Base-by-base conservation (phyloP, 1,140 invertebrate genomes). In the Adelges cooleyi region DNA sequence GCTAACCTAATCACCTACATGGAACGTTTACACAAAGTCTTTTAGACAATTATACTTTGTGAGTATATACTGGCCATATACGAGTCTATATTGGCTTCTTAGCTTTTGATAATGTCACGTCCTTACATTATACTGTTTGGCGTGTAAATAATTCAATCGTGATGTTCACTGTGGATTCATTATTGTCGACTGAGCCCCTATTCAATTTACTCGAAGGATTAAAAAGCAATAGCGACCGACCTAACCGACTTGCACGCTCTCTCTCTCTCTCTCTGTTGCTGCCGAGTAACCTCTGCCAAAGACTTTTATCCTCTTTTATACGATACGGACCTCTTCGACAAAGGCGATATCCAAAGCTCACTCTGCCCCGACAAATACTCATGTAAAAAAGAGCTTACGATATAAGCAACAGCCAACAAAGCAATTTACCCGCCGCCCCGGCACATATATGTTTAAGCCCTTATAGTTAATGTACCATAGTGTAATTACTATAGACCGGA, bases 281-380 rank as follows among this genome's bases (percentile, higher is more conserved):
- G 20, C 40, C n/a, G 17, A 42, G 46, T 48, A 33, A 29, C 42
- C 56, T 48, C 27, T 40, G n/a, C 20, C 56, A 62, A 62, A 62
- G 56, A 62, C 56, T 62, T 62, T 62, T 62, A 62, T 62, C 56
- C 56, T 48, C n/a, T 62, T 62, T 62, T 62, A 48, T 62, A 62
- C 40, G 56, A 29, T 29, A 59, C 54, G 56, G 56, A 62, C 23
- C 56, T 33, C 18, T 20, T 42, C 40, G 56, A 62, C 56, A 48
- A 62, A 62, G 40, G 56, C 56, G 56, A 62, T 62, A 62, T 62
- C 56, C 42, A 33, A 33, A 59, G 38, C 40, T 20, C 23, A 2
- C 46, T 11, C 15, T 27, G n/a, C 13, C 40, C 40, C 22, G 11
- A 20, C 27, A 42, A 48, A 9, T 33, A 18, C 42, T 20, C 40